phyloP scores from a whole-genome alignment of 2,797 vertebrate species.

The Meda fulgida region DNA sequence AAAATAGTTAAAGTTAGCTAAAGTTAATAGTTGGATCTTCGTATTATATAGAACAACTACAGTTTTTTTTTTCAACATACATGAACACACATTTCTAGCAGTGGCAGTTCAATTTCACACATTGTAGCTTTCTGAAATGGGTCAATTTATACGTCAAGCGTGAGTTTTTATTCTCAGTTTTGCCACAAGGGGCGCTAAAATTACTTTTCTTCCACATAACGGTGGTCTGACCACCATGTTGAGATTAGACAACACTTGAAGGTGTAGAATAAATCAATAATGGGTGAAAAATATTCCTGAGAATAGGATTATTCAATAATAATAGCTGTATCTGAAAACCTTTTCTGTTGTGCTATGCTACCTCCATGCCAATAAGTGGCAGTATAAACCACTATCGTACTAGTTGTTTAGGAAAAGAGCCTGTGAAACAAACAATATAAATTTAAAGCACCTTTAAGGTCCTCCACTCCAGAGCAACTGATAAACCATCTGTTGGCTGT shows the following conservation, averaged over 20 bases:
- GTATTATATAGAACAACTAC: not conserved
- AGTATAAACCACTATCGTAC: not conserved
- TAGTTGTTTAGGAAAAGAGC: not conserved
- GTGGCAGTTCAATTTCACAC: not conserved
- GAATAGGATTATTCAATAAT: not conserved
- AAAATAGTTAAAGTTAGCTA: no score
- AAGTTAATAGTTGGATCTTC: not conserved
- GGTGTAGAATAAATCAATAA: not conserved
- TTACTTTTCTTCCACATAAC: not conserved
- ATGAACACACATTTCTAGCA: not conserved
- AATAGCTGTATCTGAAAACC: not conserved
- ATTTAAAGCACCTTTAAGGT: slow-evolving; percentile 21
- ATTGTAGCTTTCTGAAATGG: not conserved
- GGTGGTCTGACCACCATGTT: not conserved
- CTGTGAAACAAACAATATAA: slow-evolving; percentile 12
- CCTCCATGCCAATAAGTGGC: slow-evolving; percentile 3
- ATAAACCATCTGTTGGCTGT: slow-evolving; percentile 23
- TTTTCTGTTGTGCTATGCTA: not conserved
- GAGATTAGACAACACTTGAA: not conserved
- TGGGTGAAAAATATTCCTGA: not conserved
- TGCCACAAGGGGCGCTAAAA: not conserved
- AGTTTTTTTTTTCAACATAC: not conserved
- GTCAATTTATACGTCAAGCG: not conserved
- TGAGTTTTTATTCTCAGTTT: not conserved
- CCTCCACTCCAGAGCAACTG: not conserved